These are phyloP conservation scores for Stenodera caucasica DNA, from an alignment of 2,888 invertebrate species.

Conservation along the genomic window DNA sequence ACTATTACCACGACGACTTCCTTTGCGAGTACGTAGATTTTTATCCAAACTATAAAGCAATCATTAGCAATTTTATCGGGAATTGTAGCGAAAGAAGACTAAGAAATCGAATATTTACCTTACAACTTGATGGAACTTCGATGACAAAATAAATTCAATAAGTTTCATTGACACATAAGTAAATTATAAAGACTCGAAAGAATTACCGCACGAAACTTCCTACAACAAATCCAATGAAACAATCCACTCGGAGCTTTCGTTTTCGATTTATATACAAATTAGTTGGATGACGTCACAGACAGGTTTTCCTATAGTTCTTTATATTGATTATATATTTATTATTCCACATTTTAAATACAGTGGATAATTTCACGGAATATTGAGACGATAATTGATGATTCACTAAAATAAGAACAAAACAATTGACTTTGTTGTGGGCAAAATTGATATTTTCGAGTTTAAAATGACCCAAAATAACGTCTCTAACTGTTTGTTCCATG, in stretches of 20 bases:
- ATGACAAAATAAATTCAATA: slow-evolving; percentile 49
- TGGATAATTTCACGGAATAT: background rate
- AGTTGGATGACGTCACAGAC: slow-evolving; percentile 14
- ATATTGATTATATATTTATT: slow-evolving; percentile 7
- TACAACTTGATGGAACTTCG: slow-evolving; percentile 52
- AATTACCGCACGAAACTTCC: slow-evolving; percentile 2
- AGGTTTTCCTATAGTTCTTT: slow-evolving; percentile 11
- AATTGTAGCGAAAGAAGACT: background rate
- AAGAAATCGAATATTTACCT: slow-evolving; percentile 43
- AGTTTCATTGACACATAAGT: slow-evolving; percentile 56
- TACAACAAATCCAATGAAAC: background rate
- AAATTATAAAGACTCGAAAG: slow-evolving; percentile 14
- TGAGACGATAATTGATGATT: no score
- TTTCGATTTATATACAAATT: slow-evolving; percentile 10
- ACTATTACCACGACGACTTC: slow-evolving; percentile 82
- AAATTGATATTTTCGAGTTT: no score
- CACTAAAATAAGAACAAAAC: no score
- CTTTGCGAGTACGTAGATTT: slow-evolving; percentile 79
- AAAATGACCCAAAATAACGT: no score
- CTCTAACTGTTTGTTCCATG: no score
- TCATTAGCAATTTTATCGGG: background rate
- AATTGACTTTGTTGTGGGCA: no score
- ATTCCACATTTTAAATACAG: slow-evolving; percentile 5
- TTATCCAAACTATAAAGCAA: slow-evolving; percentile 69
- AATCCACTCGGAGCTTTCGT: background rate